A percentile compares a stretch with the other conserved stretches of the same genome.
Evolutionary conservation across 37 sponge, comb jelly and placozoan genomes (phyloP).

Genomic region (Cliona cf. orientalis): DNA sequence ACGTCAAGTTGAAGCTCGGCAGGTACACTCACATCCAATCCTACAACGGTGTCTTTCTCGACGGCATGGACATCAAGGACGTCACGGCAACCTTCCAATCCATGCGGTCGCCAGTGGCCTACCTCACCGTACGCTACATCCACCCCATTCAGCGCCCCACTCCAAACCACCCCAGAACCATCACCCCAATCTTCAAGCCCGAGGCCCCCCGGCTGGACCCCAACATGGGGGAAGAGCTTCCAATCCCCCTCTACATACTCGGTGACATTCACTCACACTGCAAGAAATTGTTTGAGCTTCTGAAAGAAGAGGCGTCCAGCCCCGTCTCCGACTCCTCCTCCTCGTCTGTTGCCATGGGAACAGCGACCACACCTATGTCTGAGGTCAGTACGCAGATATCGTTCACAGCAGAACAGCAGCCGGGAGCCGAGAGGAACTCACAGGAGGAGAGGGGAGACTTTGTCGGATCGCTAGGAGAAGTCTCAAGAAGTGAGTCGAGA

Average conservation of each 20-base stretch:
- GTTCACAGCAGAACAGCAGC: background rate
- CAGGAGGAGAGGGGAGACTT: background rate
- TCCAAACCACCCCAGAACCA: background rate
- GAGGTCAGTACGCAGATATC: too few species aligned
- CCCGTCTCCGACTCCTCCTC: background rate
- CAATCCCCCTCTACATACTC: slow-evolving; percentile 53
- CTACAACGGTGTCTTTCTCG: slow-evolving; percentile 69
- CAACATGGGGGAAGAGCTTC: background rate
- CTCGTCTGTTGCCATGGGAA: background rate
- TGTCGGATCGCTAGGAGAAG: background rate
- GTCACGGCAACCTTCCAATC: slow-evolving; percentile 41
- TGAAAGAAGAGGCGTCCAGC: slow-evolving; percentile 2
- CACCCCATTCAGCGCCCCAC: slow-evolving; percentile 24
- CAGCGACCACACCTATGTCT: background rate
- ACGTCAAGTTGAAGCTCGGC: slow-evolving; percentile 26
- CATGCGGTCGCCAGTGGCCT: background rate
- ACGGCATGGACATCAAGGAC: slow-evolving; percentile 40
- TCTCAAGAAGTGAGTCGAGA: background rate
- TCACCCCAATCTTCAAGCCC: background rate
- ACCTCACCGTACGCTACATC: slow-evolving; percentile 46
- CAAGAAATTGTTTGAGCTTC: slow-evolving; percentile 20
- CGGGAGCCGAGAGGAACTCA: background rate
- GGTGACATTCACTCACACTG: slow-evolving; percentile 34
- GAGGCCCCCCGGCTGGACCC: background rate
- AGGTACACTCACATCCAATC: slow-evolving; percentile 76